Evolutionary conservation across 2,113 vertebrate genomes (phyloP).

Genomic region (Colossoma macropomum): DNA sequence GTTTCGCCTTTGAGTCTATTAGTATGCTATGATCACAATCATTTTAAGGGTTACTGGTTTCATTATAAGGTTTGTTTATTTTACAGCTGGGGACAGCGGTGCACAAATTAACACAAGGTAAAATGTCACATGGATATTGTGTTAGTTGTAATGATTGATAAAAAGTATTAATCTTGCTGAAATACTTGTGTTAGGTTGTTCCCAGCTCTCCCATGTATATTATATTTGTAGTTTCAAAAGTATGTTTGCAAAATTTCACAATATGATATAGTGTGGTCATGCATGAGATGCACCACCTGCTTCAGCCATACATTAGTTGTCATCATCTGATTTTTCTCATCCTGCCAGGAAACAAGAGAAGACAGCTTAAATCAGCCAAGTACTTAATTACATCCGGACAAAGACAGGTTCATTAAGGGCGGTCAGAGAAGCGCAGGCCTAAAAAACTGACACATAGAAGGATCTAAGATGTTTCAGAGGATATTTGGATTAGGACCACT

Average conservation of each 20-base stretch:
- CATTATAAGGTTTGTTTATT: too few relatives aligned
- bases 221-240: background rate
- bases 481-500: background rate
- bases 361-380: background rate
- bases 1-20: too few relatives aligned
- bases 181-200: too few relatives aligned
- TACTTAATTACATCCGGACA: slow-evolving; percentile 8
- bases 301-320: slow-evolving; percentile 89
- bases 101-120: too few relatives aligned
- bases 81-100: background rate
- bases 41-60: too few relatives aligned
- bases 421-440: too few relatives aligned
- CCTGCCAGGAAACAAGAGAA: slow-evolving; percentile 64
- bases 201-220: background rate
- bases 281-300: slow-evolving; percentile 74
- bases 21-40: too few relatives aligned
- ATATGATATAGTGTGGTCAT: background rate
- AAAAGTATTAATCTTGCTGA: too few relatives aligned
- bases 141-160: too few relatives aligned
- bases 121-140: too few relatives aligned
- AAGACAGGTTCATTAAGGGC: background rate
- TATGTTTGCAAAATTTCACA: too few relatives aligned
- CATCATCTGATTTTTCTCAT: slow-evolving; percentile 93
- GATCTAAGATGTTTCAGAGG: background rate
- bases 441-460: background rate